A percentile compares a stretch with the other conserved stretches of the same genome.
phyloP scores from a whole-genome alignment of 2,113 vertebrate genomes.

The Chionis minor region DNA sequence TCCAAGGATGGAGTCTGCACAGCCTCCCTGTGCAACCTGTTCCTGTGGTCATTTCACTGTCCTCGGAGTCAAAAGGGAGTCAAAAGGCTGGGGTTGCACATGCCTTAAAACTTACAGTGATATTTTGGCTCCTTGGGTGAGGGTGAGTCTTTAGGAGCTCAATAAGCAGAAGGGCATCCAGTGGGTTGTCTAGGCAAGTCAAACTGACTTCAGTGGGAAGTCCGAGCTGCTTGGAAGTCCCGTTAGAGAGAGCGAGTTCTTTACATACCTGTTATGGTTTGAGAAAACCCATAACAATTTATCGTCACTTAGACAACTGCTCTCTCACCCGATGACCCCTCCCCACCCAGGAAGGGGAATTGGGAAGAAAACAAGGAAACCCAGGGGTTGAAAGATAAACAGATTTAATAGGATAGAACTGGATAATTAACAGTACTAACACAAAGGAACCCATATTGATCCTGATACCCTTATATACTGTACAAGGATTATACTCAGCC shows the following conservation, averaged over 20 bases:
- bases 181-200: not conserved
- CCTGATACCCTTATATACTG: too few relatives aligned
- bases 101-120: not conserved
- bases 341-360: too few relatives aligned
- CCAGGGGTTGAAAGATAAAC: too few relatives aligned
- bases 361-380: too few relatives aligned
- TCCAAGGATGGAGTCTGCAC: not conserved
- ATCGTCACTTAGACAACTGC: too few relatives aligned
- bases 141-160: not conserved
- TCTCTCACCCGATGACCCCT: too few relatives aligned
- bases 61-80: not conserved
- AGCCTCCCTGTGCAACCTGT: not conserved
- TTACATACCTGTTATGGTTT: not conserved
- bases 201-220: not conserved
- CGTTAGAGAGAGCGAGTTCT: not conserved
- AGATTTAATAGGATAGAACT: too few relatives aligned
- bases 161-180: not conserved
- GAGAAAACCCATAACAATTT: too few relatives aligned
- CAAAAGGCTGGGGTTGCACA: not conserved
- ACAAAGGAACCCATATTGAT: too few relatives aligned
- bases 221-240: not conserved
- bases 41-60: not conserved
- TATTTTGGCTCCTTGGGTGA: not conserved
- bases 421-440: too few relatives aligned
- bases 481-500: too few relatives aligned